Base-by-base conservation (phyloP, 2,797 vertebrate species). In the Nasua narica region DNA sequence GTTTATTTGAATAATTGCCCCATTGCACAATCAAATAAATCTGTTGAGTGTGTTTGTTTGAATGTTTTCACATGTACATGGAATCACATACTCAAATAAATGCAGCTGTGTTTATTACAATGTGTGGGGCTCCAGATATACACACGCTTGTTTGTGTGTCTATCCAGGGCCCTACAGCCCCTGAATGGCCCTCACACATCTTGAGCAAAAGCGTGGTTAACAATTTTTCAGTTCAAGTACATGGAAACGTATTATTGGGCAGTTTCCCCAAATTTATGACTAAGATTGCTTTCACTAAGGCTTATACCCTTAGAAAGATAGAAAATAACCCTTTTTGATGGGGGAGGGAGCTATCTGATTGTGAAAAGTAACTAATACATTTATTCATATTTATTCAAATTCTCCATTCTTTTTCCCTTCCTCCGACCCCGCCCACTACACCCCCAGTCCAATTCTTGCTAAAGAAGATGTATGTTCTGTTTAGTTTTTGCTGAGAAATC, bases 71-170 rank as follows among this genome's bases (percentile, higher is more conserved):
- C 98, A 94, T 98, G 98, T 98, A 98, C 97, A 98, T 96, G 97
- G 98, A 97, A 98, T 98, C 98, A 98, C 98, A 98, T 98, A 97
- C 98, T 98, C 97, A 98, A 97, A 98, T 99, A 99, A 99, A 99
- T 98, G 98, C 98, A 99, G 98, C 98, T 98, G 98, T 99, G 98
- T 98, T 98, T 99, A 98, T 98, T 98, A 98, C 97, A 98, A 94
- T 96, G 97, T 97, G 96, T 94, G 97, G 97, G 96, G 58, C 95
- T 98, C 98, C 97, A 98, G 97, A 98, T 97, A 96, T 10, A 96
- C 76, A 96, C 91, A 92, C 13, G 37, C 76, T 95, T 98, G 94
- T 97, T 95, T 98, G 98, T 98, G 97, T 98, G 97, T 97, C 95
- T 77, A 92, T 98, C 97, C 97, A 97, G 89, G 96, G 97, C 94